Percentiles rank a stretch among this genome's conserved stretches.
Evolutionary conservation across 2,888 invertebrate species (phyloP).

Genomic region (Thecophora atra): DNA sequence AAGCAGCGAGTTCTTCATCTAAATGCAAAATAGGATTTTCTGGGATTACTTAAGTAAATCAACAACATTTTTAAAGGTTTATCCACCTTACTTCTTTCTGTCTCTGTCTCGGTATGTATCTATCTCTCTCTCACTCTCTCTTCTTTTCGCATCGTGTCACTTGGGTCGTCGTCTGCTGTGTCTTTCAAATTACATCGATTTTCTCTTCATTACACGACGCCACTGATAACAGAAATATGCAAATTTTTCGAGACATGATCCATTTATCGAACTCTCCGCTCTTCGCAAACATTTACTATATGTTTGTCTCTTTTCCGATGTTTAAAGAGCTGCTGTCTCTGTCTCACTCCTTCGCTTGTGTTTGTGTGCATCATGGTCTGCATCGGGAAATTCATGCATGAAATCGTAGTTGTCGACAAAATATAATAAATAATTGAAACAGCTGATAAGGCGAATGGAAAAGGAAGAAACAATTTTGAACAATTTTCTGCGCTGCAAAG

Average conservation of each 20-base stretch:
- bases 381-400: slow-evolving; percentile 16
- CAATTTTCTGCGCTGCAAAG: slow-evolving; percentile 2
- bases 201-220: background rate
- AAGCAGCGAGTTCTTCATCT: background rate
- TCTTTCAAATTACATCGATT: slow-evolving; percentile 1
- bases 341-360: too few relatives aligned
- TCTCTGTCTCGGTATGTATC: background rate
- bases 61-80: background rate
- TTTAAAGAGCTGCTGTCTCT: too few relatives aligned
- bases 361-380: background rate
- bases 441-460: slow-evolving; percentile 22
- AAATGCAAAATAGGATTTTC: slow-evolving; percentile 17
- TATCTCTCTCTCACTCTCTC: background rate
- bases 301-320: too few relatives aligned
- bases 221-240: too few relatives aligned
- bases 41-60: background rate
- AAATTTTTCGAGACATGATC: too few relatives aligned
- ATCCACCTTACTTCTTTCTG: background rate
- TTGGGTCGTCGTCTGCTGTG: background rate
- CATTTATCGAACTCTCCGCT: background rate
- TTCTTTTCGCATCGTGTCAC: background rate
- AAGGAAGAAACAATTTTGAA: background rate
- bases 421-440: slow-evolving; percentile 37
- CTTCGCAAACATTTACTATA: too few relatives aligned
- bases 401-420: slow-evolving; percentile 32